These are phyloP conservation scores for Acrossocheilus wenchowensis DNA, from an alignment of 2,797 vertebrate genomes.

Conservation along the genomic window DNA sequence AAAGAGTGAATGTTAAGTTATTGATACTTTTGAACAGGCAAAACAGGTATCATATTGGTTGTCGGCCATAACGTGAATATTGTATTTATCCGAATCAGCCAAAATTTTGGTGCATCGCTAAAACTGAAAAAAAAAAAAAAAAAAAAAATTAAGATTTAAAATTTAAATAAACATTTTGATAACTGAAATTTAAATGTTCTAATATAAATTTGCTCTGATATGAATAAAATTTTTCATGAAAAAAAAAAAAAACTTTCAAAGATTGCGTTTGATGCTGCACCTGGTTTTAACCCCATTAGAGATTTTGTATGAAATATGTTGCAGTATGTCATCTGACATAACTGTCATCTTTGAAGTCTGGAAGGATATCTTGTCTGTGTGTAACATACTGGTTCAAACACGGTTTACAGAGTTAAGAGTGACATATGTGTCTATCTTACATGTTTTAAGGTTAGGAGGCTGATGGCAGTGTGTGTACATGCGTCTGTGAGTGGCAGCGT, in stretches of 20 bases:
- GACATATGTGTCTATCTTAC: background rate
- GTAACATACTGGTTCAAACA: background rate
- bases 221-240: background rate
- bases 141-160: background rate
- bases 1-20: background rate
- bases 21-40: background rate
- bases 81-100: background rate
- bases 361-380: background rate
- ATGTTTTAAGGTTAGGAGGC: slow-evolving; percentile 29
- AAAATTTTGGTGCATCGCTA: background rate
- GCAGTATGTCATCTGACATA: background rate
- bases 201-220: background rate
- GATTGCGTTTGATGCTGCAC: background rate
- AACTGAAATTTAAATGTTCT: background rate
- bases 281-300: background rate
- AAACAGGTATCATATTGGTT: background rate
- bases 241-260: background rate
- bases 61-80: background rate
- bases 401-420: background rate
- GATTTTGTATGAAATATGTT: slow-evolving; percentile 1
- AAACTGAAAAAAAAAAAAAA: background rate
- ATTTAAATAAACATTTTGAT: background rate
- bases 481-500: slow-evolving; percentile 38
- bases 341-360: background rate
- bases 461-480: slow-evolving; percentile 4